Evolutionary conservation across 2,113 vertebrate species (phyloP), one percentile per base, ranked within the genome.

Genomic region (Callospermophilus lateralis): DNA sequence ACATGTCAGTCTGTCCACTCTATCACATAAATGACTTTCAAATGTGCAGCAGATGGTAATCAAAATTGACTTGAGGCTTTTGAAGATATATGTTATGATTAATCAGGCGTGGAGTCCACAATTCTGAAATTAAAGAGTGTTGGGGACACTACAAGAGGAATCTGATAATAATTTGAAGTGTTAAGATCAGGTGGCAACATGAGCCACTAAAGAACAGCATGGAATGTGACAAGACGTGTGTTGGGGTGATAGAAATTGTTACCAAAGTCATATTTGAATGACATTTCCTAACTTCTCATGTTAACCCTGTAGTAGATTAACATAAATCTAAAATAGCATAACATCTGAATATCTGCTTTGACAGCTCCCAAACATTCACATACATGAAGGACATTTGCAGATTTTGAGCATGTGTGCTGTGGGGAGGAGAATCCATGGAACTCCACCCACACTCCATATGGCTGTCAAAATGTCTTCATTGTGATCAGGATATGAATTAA

Each of bases 41-140:
- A 95, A 90, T 94, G 58, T 78, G 55, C 37, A 93, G 96, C 97
- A 98, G 97, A 97, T 97, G 93, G 96, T 83, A 88, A 96, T 97
- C 87, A 95, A 94, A 97, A 90, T 67, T 90, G 86, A 97, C 93
- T 94, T n/a, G 89, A 96, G 80, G 84, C 84, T 95, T 95, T 92
- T 96, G 94, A 95, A 97, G 95, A 94, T 98, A 93, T 28, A 96
- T 96, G 95, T 88, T 94, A 91, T 89, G 93, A 96, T 96, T 97
- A 97, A 89, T 84, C 51, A 94, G 83, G 94, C 83, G 0, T 95
- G 95, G 93, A 77, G 89, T 42, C 89, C 53, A 95, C 89, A 84
- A 88, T n/a, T 96, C 80, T 92, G 72, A 97, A 97, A 97, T 65
- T 77, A 97, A 96, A 68, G 72, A 65, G 78, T 84, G 73, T 65